These are phyloP conservation scores for Drosophila subquinaria DNA, from an alignment of 2,888 invertebrate genomes.

Conservation along the genomic window DNA sequence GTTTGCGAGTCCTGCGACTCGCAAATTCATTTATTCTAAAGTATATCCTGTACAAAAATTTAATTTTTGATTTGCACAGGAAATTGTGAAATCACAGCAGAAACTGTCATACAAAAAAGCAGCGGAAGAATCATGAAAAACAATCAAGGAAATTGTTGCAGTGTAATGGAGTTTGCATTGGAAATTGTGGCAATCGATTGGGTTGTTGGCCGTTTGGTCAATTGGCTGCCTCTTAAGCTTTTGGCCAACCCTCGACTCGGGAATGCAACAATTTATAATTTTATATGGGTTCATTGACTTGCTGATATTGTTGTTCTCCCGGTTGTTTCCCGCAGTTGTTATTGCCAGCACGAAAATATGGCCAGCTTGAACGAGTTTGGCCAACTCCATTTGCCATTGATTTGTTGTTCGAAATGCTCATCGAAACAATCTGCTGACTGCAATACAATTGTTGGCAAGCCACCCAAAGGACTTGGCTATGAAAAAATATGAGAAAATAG, in stretches of 20 bases:
- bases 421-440: constrained; percentile 34
- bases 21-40: constrained; percentile 48
- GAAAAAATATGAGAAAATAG: not conserved
- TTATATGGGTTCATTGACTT: constrained; percentile 64
- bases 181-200: constrained; percentile 47
- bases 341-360: constrained; percentile 49
- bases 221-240: constrained; percentile 44
- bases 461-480: not conserved
- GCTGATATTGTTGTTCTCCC: constrained; percentile 23
- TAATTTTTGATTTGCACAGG: constrained; percentile 65
- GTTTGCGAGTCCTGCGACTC: constrained; percentile 20
- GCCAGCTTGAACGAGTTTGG: constrained; percentile 23
- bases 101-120: constrained; percentile 20
- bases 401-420: constrained; percentile 34
- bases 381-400: constrained; percentile 45
- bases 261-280: constrained; percentile 61
- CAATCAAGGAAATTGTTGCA: not conserved
- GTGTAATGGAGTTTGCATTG: not conserved
- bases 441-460: constrained; percentile 22
- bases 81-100: constrained; percentile 44
- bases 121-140: constrained; percentile 12
- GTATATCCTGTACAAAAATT: constrained; percentile 33
- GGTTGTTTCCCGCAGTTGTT: constrained; percentile 18
- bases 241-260: constrained; percentile 27
- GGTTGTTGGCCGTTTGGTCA: constrained; percentile 37